A percentile compares a stretch with the other conserved stretches of the same genome.
Conservation (phyloP, 2,888 invertebrate genomes). For the Tuberolachnus salignus region DNA sequence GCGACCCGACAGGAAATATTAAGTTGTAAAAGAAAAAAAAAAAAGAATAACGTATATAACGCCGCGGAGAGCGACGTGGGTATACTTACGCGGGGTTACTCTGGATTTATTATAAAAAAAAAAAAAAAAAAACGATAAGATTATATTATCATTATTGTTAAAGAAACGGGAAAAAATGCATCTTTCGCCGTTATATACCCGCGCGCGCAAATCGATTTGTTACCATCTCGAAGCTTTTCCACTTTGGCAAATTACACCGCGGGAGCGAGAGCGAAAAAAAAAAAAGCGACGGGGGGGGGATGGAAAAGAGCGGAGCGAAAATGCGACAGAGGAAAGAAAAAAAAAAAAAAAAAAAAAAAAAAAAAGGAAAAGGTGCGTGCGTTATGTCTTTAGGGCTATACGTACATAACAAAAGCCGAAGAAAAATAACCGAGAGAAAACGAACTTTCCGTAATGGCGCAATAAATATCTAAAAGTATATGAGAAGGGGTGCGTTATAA, state of each 20-base stretch:
- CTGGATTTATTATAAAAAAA: slow-evolving; percentile 21
- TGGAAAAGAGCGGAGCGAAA: neutral
- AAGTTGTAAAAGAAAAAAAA: too few species aligned
- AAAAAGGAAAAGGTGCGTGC: slow-evolving; percentile 24
- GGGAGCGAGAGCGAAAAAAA: neutral
- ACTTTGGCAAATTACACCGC: slow-evolving; percentile 55
- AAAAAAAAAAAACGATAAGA: neutral
- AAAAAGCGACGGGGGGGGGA: too few species aligned
- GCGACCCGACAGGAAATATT: too few species aligned
- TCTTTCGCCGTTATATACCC: slow-evolving; percentile 27
- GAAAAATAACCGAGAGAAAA: slow-evolving; percentile 33
- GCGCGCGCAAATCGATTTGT: slow-evolving; percentile 40
- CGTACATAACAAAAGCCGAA: slow-evolving; percentile 26
- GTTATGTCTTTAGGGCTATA: slow-evolving; percentile 39
- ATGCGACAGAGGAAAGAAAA: neutral
- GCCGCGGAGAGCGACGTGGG: too few species aligned
- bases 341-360: neutral
- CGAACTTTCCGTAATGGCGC: slow-evolving; percentile 53
- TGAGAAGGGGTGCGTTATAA: slow-evolving; percentile 52
- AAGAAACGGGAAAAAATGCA: slow-evolving; percentile 26
- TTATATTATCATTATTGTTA: too few species aligned
- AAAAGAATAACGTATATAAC: too few species aligned
- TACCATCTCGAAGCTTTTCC: slow-evolving; percentile 42
- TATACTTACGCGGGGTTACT: neutral
- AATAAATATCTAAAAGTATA: slow-evolving; percentile 50